These are phyloP conservation scores for Aldabrachelys gigantea DNA, from an alignment of 2,113 vertebrate genomes.

Conservation along the genomic window DNA sequence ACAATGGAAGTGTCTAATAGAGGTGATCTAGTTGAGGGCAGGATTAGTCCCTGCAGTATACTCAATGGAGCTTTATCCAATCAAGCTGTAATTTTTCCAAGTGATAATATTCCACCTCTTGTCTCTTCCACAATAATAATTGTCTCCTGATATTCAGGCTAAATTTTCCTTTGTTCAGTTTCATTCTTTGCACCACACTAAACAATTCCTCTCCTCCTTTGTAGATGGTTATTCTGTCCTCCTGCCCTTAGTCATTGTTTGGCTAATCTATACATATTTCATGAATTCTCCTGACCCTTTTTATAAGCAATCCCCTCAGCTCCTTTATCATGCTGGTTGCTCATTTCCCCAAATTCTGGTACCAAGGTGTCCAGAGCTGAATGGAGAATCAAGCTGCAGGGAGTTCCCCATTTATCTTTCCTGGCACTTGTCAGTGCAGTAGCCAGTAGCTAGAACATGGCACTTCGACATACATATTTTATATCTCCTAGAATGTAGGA, in stretches of 20 bases:
- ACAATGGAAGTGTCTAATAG: background rate
- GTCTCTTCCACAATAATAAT: background rate
- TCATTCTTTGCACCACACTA: background rate
- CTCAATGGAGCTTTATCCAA: background rate
- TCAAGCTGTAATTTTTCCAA: background rate
- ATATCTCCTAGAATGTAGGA: background rate
- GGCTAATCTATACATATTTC: background rate
- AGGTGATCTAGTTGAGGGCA: background rate
- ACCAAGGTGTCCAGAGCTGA: background rate
- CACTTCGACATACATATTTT: background rate
- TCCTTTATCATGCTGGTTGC: background rate
- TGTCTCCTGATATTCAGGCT: background rate
- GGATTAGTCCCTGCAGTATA: background rate
- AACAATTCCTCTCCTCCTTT: background rate
- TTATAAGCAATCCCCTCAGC: background rate
- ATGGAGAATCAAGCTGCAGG: background rate
- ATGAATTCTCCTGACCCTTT: conserved; percentile 2
- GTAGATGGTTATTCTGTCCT: conserved; percentile 25
- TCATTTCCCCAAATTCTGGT: background rate
- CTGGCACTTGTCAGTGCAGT: background rate
- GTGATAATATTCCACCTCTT: background rate
- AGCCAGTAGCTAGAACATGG: background rate
- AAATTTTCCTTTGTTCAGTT: background rate
- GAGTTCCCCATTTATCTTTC: conserved; percentile 19
- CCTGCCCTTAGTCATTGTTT: background rate